These are phyloP conservation scores for Suillia variegata DNA, from an alignment of 2,888 invertebrate genomes.

Conservation along the genomic window DNA sequence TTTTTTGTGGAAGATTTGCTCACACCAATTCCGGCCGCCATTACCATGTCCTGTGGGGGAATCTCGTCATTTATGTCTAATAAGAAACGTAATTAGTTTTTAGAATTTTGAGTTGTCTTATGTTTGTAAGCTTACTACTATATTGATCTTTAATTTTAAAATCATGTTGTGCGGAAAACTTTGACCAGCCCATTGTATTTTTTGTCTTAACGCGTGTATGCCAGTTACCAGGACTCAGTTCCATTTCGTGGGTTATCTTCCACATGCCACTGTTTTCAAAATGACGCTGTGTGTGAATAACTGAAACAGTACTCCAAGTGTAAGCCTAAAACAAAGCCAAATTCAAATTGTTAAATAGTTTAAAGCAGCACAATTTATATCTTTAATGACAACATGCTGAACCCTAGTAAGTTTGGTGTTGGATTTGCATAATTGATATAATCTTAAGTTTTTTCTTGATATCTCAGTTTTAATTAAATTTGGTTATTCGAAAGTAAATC, in stretches of 20 bases:
- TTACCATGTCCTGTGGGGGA: conserved; percentile 44
- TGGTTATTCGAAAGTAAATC: no score
- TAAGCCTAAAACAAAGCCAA: conserved; percentile 37
- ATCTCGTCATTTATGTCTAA: conserved; percentile 27
- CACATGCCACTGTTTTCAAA: conserved; percentile 48
- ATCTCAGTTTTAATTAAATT: no score
- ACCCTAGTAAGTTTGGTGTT: no score
- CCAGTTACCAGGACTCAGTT: conserved; percentile 52
- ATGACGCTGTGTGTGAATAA: conserved; percentile 50
- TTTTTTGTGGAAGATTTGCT: conserved; percentile 7
- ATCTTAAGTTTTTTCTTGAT: no score
- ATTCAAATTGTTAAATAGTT: not conserved
- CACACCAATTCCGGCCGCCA: conserved; percentile 45
- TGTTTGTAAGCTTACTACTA: conserved; percentile 26
- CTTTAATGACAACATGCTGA: no score
- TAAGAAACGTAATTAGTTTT: not conserved
- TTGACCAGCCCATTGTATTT: conserved; percentile 56
- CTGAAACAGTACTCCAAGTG: conserved; percentile 51
- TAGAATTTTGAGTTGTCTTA: not conserved
- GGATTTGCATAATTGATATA: no score
- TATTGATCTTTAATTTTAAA: conserved; percentile 42
- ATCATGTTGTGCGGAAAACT: conserved; percentile 49
- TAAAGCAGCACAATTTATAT: no score
- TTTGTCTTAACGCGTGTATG: conserved; percentile 53
- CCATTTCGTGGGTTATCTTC: conserved; percentile 57